phyloP scores from a whole-genome alignment of 2,888 invertebrate species.

The Margaritifera margaritifera region DNA sequence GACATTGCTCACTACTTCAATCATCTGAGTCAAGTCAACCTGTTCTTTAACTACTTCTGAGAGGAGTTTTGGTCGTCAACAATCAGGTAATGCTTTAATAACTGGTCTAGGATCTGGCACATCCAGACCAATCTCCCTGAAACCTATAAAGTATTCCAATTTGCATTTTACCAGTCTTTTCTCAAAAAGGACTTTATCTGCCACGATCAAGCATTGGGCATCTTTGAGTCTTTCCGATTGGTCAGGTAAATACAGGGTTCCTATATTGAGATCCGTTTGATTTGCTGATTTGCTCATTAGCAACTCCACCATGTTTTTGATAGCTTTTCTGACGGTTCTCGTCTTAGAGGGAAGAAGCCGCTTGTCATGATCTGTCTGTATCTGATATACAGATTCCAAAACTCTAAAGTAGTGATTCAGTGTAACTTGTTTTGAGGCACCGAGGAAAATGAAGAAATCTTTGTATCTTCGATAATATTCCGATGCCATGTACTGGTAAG shows the following conservation, averaged over 20 bases:
- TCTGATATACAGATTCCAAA: constrained; percentile 5
- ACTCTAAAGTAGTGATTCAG: constrained; percentile 2
- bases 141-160: neutral
- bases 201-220: constrained; percentile 1
- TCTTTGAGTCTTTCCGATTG: constrained; percentile 3
- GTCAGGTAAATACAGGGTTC: constrained; percentile 6
- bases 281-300: neutral
- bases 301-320: neutral
- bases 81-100: constrained; percentile 2
- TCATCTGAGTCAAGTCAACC: neutral
- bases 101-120: neutral
- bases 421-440: constrained; percentile 8
- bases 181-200: neutral
- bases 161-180: neutral
- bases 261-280: neutral
- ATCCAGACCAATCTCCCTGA: neutral
- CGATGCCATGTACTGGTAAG: constrained; percentile 26
- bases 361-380: neutral
- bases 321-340: neutral
- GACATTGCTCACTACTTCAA: neutral
- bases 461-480: constrained; percentile 16
- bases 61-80: constrained; percentile 1
- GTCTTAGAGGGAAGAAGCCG: neutral
- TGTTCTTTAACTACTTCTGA: constrained; percentile 7
- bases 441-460: constrained; percentile 24